Conservation (phyloP, 2,113 vertebrate genomes). For the Lipotes vexillifer region DNA sequence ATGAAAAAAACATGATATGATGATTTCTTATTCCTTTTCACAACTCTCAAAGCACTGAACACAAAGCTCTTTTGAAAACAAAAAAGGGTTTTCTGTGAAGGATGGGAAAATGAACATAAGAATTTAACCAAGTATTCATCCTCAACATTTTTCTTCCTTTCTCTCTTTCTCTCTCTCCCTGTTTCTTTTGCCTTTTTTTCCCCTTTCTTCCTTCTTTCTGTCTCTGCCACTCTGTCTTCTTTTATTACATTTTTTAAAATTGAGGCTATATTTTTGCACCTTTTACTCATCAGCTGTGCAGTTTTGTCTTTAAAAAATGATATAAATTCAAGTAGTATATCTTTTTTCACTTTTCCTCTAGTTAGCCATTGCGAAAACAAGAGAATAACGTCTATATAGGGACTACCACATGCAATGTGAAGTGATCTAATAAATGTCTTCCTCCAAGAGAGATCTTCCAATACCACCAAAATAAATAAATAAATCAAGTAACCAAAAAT, state of each 20-base stretch:
- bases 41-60: background rate
- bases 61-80: background rate
- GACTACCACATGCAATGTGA: background rate
- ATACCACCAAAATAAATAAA: background rate
- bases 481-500: background rate
- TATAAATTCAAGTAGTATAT: background rate
- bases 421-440: background rate
- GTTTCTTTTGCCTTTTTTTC: background rate
- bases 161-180: background rate
- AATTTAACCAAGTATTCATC: background rate
- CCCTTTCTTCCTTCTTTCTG: background rate
- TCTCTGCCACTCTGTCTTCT: too few species aligned
- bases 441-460: background rate
- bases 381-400: background rate
- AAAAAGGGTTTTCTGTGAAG: background rate
- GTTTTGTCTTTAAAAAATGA: background rate
- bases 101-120: background rate
- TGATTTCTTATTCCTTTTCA: background rate
- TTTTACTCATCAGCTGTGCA: background rate
- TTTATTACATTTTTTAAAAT: background rate
- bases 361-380: background rate
- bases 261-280: background rate
- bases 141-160: background rate
- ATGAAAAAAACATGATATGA: background rate
- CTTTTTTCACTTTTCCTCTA: background rate